phyloP scores from a whole-genome alignment of 2,113 vertebrate genomes.

The Girardinichthys multiradiatus region DNA sequence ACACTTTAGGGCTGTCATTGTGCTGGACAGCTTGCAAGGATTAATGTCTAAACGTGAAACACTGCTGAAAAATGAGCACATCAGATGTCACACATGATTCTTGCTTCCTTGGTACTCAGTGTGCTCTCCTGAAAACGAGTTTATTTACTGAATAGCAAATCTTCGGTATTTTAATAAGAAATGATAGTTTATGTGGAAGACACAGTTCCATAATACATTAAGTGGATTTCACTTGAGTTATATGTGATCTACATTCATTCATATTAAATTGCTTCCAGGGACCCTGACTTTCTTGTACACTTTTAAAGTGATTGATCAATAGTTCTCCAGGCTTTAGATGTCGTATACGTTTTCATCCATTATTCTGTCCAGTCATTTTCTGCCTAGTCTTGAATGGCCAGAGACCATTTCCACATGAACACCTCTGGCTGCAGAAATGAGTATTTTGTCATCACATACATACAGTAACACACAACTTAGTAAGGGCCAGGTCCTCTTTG shows the following conservation, averaged over 20 bases:
- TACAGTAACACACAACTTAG: no score
- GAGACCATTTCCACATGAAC: no score
- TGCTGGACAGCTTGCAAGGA: slow-evolving; percentile 49
- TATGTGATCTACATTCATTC: neutral
- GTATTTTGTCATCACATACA: no score
- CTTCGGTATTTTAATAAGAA: neutral
- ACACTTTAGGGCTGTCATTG: slow-evolving; percentile 38
- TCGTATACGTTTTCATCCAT: no score
- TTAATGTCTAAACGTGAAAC: slow-evolving; percentile 48
- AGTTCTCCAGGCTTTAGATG: neutral
- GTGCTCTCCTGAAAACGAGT: neutral
- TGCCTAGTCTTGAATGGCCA: no score
- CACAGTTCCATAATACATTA: neutral
- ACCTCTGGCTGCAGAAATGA: no score
- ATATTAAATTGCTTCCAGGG: neutral
- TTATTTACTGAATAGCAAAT: neutral
- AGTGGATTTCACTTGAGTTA: neutral
- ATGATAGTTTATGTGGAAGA: neutral
- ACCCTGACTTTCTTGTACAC: neutral
- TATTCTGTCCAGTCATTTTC: neutral
- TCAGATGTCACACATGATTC: slow-evolving; percentile 6
- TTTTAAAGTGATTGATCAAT: neutral
- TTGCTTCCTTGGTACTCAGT: neutral
- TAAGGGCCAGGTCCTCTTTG: no score
- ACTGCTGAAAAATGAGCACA: slow-evolving; percentile 16